These are phyloP conservation scores for Akabosia matsudoensis DNA, from an alignment of 1,140 invertebrate species.

Conservation along the genomic window DNA sequence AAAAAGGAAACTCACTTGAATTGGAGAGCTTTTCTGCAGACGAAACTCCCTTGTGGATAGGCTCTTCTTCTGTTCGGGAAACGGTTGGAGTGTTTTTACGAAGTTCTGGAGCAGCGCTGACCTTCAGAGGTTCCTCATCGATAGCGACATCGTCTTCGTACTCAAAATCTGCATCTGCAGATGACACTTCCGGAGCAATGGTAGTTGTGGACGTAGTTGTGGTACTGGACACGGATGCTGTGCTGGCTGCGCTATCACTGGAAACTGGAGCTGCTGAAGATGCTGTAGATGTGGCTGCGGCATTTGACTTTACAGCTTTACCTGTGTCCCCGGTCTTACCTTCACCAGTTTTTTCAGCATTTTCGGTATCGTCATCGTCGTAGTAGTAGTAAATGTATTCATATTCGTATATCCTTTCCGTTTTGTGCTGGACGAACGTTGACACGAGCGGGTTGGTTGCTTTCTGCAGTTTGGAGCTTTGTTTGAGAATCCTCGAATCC, in stretches of 20 bases:
- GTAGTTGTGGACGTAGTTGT: constrained; percentile 7
- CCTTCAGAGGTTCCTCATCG: not conserved
- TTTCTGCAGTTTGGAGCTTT: constrained; percentile 47
- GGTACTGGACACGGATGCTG: not conserved
- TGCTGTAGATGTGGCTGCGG: not conserved
- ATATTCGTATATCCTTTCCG: constrained; percentile 84
- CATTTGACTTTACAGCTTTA: not conserved
- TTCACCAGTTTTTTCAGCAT: not conserved
- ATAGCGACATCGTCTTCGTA: not conserved
- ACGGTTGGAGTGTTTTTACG: not conserved
- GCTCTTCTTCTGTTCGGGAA: not conserved
- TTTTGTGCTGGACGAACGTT: constrained; percentile 85
- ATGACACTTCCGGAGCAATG: not conserved
- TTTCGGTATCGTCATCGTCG: constrained; percentile 62
- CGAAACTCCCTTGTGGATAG: not conserved
- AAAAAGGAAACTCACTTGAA: not conserved
- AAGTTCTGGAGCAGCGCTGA: not conserved
- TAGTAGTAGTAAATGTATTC: constrained; percentile 89
- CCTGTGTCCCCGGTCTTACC: not conserved
- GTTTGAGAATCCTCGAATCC: constrained; percentile 45
- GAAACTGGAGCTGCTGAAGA: constrained; percentile 2
- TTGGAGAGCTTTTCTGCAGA: constrained; percentile 25
- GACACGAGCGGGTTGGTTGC: constrained; percentile 59
- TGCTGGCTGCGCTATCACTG: not conserved
- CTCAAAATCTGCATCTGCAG: constrained; percentile 9